Evolutionary conservation across 1,140 invertebrate species (phyloP), one percentile per base, ranked within the genome.

Genomic region (Orius insidiosus): DNA sequence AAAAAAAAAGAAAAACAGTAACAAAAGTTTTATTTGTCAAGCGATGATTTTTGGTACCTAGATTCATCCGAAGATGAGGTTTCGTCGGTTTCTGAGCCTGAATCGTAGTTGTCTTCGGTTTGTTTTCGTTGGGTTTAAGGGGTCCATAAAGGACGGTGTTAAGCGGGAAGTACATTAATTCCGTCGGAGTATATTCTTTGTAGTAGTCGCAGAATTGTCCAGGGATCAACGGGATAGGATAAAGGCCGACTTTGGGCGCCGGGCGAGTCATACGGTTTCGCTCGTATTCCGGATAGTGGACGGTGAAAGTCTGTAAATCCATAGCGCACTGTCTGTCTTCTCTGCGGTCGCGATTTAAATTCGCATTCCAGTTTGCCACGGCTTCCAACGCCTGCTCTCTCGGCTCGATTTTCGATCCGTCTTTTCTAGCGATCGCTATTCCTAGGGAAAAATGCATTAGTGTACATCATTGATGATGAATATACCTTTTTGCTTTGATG

Each of bases 171-270:
- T 85, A 80, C 46, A 72, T 73, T 38, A 84, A 58, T 60, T 82
- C 78, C 24, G 68, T 62, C n/a, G 72, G 55, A 1, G 71, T 70
- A 56, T 76, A 82, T 75, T 71, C 69, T 49, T 75, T 71, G 63
- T 85, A 95, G 62, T 74, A 74, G 62, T 94, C 86, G 49, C 82
- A 80, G 64, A 78, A 96, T 64, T 97, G 93, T 46, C 90, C 92
- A 14, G 89, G 87, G 52, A 98, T 76, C 39, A 96, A 65, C 30
- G 89, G 74, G 18, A 95, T 74, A 13, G 93, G 92, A 68, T 94
- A 96, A 62, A 78, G 65, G 46, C 76, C 78, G n/a, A 73, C 55
- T 59, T 69, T 69, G 2, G 67, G 67, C 32, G 62, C 53, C 10
- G 67, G 58, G 41, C 68, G 61, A 24, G 68, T 56, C 49, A 72